phyloP scores from a whole-genome alignment of 2,888 invertebrate genomes.

The Sinotaia quadrata region DNA sequence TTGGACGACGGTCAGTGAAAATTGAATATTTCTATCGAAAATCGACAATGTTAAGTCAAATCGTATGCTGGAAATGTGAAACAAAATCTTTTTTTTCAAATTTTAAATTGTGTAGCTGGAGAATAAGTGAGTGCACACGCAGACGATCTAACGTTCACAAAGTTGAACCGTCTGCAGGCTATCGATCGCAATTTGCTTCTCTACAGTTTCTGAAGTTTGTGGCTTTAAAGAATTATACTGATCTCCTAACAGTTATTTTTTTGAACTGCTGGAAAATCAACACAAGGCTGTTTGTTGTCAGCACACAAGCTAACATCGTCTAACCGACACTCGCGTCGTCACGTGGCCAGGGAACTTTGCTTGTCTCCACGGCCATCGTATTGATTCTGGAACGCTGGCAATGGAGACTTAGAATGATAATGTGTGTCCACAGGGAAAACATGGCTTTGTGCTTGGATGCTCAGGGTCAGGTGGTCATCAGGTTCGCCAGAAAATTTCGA shows the following conservation, averaged over 20 bases:
- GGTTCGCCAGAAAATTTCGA: background rate
- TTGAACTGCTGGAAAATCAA: background rate
- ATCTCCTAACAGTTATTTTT: no score
- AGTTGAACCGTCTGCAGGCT: no score
- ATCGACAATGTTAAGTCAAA: no score
- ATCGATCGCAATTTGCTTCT: no score
- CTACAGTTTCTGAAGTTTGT: no score
- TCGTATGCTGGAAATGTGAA: no score
- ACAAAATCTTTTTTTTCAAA: background rate
- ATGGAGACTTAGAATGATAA: conserved; percentile 3
- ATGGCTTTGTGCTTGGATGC: background rate
- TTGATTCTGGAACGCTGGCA: background rate
- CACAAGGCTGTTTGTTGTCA: background rate
- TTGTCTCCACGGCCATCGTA: background rate
- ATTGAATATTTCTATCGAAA: no score
- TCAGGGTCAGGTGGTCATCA: background rate
- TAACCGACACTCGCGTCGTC: background rate
- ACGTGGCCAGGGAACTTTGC: conserved; percentile 4
- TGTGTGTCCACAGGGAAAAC: background rate
- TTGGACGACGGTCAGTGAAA: no score
- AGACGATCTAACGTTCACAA: no score
- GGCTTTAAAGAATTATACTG: no score
- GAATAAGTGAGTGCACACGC: no score
- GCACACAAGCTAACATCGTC: conserved; percentile 9
- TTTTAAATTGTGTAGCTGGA: no score